Conservation (phyloP, 2,797 vertebrate species). For the Rhabdophis nuchalis region DNA sequence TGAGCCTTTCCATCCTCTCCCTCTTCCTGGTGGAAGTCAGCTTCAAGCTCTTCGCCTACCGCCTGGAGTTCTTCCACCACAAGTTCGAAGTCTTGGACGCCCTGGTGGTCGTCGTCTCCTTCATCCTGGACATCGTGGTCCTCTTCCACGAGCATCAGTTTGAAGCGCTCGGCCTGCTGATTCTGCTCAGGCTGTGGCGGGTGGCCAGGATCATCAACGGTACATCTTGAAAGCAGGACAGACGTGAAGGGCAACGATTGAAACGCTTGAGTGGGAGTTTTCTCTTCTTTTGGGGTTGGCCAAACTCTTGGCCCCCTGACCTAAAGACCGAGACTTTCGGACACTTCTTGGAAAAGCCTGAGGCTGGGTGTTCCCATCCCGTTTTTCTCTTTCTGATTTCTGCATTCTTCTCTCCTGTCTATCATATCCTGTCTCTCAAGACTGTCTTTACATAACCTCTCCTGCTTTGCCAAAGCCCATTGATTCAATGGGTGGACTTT, state of each 20-base stretch:
- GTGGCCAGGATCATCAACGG: constrained; percentile 94
- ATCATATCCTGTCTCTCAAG: neutral
- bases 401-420: neutral
- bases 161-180: constrained; percentile 85
- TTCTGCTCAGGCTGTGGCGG: constrained; percentile 92
- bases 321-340: neutral
- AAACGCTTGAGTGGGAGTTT: neutral
- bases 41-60: constrained; percentile 86
- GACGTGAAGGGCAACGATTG: accelerated
- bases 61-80: constrained; percentile 88
- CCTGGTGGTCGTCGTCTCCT: constrained; percentile 84
- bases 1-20: constrained; percentile 85
- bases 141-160: constrained; percentile 82
- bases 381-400: neutral
- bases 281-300: neutral
- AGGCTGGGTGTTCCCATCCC: too few species aligned
- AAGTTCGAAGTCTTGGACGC: constrained; percentile 94
- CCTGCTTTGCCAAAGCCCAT: neutral
- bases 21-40: constrained; percentile 88
- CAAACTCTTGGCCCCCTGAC: neutral
- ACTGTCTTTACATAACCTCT: neutral
- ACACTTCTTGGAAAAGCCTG: neutral
- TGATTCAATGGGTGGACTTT: neutral
- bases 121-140: constrained; percentile 83
- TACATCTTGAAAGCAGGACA: constrained; percentile 21